Evolutionary conservation across 2,113 vertebrate genomes (phyloP).

Genomic region (Ahaetulla prasina): DNA sequence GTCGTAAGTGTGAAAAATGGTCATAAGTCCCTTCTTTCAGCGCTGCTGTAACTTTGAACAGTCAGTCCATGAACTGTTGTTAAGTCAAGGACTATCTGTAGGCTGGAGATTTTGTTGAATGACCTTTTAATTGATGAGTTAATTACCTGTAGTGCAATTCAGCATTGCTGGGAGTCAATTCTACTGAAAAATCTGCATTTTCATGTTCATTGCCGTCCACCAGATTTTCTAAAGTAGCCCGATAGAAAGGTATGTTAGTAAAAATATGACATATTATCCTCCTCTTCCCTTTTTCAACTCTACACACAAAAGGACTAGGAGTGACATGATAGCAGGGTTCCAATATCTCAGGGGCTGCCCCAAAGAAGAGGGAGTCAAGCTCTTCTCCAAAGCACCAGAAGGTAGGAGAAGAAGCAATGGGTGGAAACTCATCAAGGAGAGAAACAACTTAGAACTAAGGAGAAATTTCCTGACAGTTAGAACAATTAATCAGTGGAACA

Average conservation of each 20-base stretch:
- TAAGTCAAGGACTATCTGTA: no score
- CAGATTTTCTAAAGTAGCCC: constrained; percentile 67
- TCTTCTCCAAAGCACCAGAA: no score
- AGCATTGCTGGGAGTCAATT: constrained; percentile 65
- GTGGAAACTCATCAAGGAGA: no score
- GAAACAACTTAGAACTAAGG: no score
- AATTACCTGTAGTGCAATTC: constrained; percentile 76
- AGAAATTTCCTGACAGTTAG: no score
- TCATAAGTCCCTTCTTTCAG: no score
- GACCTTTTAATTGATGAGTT: neutral
- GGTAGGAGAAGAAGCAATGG: no score
- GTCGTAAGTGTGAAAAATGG: no score
- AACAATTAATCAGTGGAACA: no score
- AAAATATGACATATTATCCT: neutral
- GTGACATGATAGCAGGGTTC: neutral
- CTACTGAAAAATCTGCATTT: constrained; percentile 43
- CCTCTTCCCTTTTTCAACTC: neutral
- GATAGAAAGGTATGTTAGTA: constrained; percentile 49
- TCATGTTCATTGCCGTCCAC: constrained; percentile 73
- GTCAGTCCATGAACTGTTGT: no score
- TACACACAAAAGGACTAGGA: neutral
- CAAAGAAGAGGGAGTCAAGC: no score
- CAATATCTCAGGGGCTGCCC: neutral
- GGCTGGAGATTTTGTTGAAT: neutral
- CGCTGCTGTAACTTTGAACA: no score